phyloP scores from a whole-genome alignment of 2,797 vertebrate species.

The Apogon hyalosoma region DNA sequence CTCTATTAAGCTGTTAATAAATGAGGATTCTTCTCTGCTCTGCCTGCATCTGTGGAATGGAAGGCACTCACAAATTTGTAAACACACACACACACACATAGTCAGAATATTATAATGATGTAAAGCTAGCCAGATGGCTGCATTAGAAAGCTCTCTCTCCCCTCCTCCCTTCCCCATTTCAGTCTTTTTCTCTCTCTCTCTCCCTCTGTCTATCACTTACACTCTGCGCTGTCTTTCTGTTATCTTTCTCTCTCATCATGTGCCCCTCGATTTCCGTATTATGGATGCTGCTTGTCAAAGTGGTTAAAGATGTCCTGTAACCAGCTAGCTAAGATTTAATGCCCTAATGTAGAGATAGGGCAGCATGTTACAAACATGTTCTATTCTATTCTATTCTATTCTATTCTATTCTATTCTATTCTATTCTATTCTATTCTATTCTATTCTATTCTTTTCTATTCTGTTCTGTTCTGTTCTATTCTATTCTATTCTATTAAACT shows the following conservation, averaged over 20 bases:
- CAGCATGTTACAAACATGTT: neutral
- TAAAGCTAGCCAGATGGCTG: conserved; percentile 92
- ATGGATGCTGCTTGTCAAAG: conserved; percentile 50
- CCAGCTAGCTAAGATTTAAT: conserved; percentile 41
- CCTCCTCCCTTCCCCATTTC: conserved; percentile 20
- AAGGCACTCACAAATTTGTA: conserved; percentile 81
- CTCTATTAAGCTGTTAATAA: conserved; percentile 93
- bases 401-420: conserved; percentile 1
- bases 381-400: conserved; percentile 8
- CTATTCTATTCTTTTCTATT: too few species aligned
- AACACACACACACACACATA: conserved; percentile 69
- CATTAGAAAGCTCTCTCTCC: conserved; percentile 80
- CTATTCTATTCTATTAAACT: neutral
- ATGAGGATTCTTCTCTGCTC: conserved; percentile 88
- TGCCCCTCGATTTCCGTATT: conserved; percentile 49
- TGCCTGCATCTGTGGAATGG: conserved; percentile 92
- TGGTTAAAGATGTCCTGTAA: conserved; percentile 3
- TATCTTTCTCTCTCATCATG: conserved; percentile 39
- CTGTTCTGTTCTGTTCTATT: too few species aligned
- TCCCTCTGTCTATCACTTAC: conserved; percentile 30
- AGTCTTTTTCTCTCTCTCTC: conserved; percentile 31
- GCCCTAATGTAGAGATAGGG: conserved; percentile 35
- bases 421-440: conserved; percentile 4
- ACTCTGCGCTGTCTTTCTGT: conserved; percentile 54
- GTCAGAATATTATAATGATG: conserved; percentile 90